Evolutionary conservation across 2,113 vertebrate genomes (phyloP), one percentile per base, ranked within the genome.

Genomic region (Irena cyanogastra): DNA sequence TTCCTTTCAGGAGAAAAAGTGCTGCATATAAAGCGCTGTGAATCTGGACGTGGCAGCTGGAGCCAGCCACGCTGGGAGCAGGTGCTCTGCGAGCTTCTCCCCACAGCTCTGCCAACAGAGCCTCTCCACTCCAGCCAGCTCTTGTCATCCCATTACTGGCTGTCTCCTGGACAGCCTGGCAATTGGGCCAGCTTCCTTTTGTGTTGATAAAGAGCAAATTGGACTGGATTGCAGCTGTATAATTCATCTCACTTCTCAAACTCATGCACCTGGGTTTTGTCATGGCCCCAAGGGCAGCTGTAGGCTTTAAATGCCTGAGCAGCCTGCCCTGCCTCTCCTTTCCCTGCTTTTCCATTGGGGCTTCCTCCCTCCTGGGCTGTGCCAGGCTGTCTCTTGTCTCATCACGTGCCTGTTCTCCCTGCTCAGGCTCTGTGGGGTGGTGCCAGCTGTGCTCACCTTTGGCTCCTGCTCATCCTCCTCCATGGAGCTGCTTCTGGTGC

Each of bases 31-130:
- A 30, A 52, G 42, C 28, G n/a, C 9, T 47, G 52, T 64, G 44
- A n/a, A 12, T 23, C 18, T 44, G 53, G 35, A 10, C 3, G 7
- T 83, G 72, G 57, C 37, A 77, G 45, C 65, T 89, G 60, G 50
- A 93, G 69, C 50, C 80, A 93, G 60, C 79, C 52, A 6, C 8
- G 59, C 75, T 53, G 44, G 74, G 69, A 96, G 86, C 96, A 96
- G 94, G 83, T 96, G 93, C 74, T 91, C 12, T 47, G 35, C 37
- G 7, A 75, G 77, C 17, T 35, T 76, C 81, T 77, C 47, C 42
- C 56, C 70, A 45, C 28, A 68, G 57, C 23, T 61, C 82, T 96
- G 88, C 90, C 90, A 95, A 6, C 59, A 87, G 20, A 79, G n/a
- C 80, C 9, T 3, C 66, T 81, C 70, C 30, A 42, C 41, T 41